Conservation (phyloP, 2,888 invertebrate species). For the Operophtera brumata region DNA sequence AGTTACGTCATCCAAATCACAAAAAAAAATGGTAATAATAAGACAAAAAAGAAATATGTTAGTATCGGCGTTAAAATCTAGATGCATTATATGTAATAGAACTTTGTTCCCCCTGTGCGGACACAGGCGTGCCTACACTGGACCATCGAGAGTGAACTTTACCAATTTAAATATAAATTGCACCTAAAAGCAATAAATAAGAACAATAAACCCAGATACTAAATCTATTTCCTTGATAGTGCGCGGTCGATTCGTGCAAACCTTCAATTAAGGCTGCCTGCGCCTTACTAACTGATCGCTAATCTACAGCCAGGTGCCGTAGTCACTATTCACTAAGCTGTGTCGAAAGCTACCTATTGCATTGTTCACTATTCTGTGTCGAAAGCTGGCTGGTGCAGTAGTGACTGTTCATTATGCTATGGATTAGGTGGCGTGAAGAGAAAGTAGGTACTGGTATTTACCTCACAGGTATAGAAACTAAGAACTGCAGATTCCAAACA, state of each 20-base stretch:
- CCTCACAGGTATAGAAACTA: neutral
- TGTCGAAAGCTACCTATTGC: neutral
- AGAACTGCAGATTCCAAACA: neutral
- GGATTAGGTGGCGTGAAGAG: neutral
- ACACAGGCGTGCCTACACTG: no score
- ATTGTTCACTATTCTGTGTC: neutral
- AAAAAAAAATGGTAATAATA: no score
- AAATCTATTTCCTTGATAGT: conserved; percentile 3
- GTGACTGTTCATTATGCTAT: neutral
- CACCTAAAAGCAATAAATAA: conserved; percentile 4
- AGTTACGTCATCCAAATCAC: no score
- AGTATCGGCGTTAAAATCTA: no score
- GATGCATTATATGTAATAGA: no score
- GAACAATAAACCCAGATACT: conserved; percentile 12
- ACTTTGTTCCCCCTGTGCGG: no score
- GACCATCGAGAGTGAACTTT: no score
- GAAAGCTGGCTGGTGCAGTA: neutral
- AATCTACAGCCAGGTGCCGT: conserved; percentile 6
- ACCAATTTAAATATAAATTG: neutral
- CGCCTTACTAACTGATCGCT: conserved; percentile 8
- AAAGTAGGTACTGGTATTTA: neutral
- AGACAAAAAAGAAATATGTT: no score
- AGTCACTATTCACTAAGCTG: neutral
- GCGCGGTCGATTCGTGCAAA: conserved; percentile 9
- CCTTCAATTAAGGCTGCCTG: conserved; percentile 7